Evolutionary conservation across 2,797 vertebrate species (phyloP).

Genomic region (Phrynocephalus vlangalii): DNA sequence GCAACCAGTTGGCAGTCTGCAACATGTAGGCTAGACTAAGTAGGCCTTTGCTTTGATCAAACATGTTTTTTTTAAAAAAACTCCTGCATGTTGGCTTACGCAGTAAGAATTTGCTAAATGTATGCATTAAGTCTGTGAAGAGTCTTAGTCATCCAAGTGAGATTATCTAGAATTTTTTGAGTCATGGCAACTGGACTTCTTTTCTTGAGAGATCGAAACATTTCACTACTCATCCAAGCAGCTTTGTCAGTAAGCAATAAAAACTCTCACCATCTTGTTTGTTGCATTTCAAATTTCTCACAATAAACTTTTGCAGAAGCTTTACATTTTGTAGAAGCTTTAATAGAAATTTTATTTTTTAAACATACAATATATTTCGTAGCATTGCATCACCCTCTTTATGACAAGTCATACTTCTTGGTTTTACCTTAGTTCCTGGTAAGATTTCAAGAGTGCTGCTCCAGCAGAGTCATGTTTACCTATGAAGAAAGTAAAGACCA

Average conservation of each 20-base stretch:
- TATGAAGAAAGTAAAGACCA: slow-evolving; percentile 63
- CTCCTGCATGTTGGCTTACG: neutral
- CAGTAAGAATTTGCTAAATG: neutral
- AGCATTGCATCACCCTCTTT: neutral
- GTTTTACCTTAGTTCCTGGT: slow-evolving; percentile 84
- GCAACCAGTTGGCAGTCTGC: too few species aligned
- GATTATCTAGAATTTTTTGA: too few species aligned
- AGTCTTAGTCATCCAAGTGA: too few species aligned
- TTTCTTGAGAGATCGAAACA: too few species aligned
- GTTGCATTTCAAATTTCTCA: neutral
- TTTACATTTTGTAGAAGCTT: neutral
- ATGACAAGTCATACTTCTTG: slow-evolving; percentile 1
- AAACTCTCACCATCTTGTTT: neutral
- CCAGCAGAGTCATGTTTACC: slow-evolving; percentile 85
- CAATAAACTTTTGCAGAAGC: neutral
- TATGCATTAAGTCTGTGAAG: neutral
- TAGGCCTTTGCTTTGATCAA: neutral
- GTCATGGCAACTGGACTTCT: too few species aligned
- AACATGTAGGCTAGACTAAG: too few species aligned
- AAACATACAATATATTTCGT: neutral
- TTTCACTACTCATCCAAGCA: too few species aligned
- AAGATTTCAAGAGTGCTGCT: slow-evolving; percentile 86
- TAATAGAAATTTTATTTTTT: neutral
- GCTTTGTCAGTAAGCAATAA: neutral
- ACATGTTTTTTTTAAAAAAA: too few species aligned